Evolutionary conservation across 1,140 invertebrate genomes (phyloP), one percentile per base, ranked within the genome.

Genomic region (Anadara kagoshimensis): DNA sequence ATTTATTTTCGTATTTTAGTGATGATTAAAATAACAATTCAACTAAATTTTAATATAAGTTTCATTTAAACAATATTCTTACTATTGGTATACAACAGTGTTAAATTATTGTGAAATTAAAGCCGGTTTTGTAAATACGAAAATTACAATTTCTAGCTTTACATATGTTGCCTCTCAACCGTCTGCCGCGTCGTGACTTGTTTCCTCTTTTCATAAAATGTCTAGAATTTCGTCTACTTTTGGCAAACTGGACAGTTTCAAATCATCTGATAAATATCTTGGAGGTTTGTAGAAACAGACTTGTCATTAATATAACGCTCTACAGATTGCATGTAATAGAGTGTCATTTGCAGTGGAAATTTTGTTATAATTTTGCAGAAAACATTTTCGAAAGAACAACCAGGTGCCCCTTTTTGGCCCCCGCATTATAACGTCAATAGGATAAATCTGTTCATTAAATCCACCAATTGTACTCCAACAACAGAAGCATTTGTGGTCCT

Each of bases 121-220:
- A 49, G 24, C 8, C 2, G 22, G 2, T 20, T 56, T 29, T 14
- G n/a, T 45, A 18, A 8, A 44, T 29, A 64, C 44, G 43, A 62
- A 62, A 36, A 49, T 16, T 20, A 64, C n/a, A 36, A 11, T 43
- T 22, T 7, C 44, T 66, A 59, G 41, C 70, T 73, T 53, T 67
- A 59, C 63, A 20, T 63, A 45, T n/a, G 78, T 80, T 80, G 78
- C 78, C 78, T 68, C 72, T 80, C 45, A 75, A 79, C 73, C 79
- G 68, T 65, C 54, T 65, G 68, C 74, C 78, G 79, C 79, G 81
- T 81, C 75, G 51, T 49, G 62, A 81, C 81, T 76, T 78, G 79
- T 67, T 53, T 61, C 53, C 36, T 64, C 63, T 59, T 73, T 47
- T 45, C 29, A 41, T 20, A 74, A 74, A 72, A 83, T 82, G 81